Percentiles rank a stretch among this genome's conserved stretches.
phyloP scores from a whole-genome alignment of 2,797 vertebrate species.

The Lemur catta region DNA sequence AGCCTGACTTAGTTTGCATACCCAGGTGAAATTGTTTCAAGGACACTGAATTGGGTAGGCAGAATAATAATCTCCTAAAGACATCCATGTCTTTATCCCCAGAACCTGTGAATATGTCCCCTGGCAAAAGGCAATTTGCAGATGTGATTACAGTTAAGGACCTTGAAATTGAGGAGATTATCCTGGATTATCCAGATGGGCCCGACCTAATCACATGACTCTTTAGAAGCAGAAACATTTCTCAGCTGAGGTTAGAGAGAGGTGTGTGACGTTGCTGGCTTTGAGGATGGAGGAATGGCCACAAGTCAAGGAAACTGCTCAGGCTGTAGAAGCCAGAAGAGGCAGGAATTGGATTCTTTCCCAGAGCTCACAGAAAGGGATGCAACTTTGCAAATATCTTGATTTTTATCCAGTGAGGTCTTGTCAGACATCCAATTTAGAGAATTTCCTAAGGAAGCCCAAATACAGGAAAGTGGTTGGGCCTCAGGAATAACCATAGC shows the following conservation, averaged over 20 bases:
- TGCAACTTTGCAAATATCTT: neutral
- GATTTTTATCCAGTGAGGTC: neutral
- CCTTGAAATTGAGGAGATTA: neutral
- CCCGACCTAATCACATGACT: neutral
- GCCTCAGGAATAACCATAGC: neutral
- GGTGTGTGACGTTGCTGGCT: neutral
- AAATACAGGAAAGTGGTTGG: neutral
- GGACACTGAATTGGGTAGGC: neutral
- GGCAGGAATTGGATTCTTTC: neutral
- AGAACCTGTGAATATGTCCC: neutral
- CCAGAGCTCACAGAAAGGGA: neutral
- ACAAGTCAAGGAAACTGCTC: neutral
- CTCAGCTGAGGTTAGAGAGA: neutral
- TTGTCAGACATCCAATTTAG: neutral
- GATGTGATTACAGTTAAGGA: neutral
- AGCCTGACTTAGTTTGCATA: neutral
- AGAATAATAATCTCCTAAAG: neutral
- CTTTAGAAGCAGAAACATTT: neutral
- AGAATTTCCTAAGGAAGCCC: neutral
- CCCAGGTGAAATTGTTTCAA: neutral
- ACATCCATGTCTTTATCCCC: neutral
- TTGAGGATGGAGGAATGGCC: neutral
- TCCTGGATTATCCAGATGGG: neutral
- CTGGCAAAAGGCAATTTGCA: neutral
- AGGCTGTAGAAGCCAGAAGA: neutral